Evolutionary conservation across 2,797 vertebrate species (phyloP), one percentile per base, ranked within the genome.

Genomic region (Falco concolor): DNA sequence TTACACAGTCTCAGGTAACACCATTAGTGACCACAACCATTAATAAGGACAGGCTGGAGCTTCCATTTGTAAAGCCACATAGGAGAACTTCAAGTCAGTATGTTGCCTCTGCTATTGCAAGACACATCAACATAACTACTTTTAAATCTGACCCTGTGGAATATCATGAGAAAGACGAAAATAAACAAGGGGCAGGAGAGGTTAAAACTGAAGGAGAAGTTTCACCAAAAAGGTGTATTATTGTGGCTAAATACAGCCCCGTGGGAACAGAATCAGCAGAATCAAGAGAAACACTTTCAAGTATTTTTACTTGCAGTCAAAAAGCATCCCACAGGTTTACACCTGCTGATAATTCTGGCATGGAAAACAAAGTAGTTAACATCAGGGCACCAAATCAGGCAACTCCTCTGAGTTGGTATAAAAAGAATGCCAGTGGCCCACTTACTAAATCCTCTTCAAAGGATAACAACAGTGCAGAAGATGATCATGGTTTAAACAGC

Each of bases 21-120:
- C 97, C 95, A 88, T 92, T 95, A 83, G 57, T 90, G 74, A 67
- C 42, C 82, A 96, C 96, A 67, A 24, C 95, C 30, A 44, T 97
- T 25, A 94, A 32, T 50, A 44, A 90, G 72, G 75, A 95, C 24
- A 98, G 97, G 84, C 97, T 96, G 87, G 98, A 98, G 65, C 87
- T 98, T 73, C 97, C 97, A 2, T 99, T 99, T 92, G 94, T 99
- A 23, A 99, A 98, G 97, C 98, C 99, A 20, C 97, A 98, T 13
- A 98, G 98, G 84, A 98, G 99, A 97, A 99, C 99, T 9, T 99
- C 99, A 61, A 99, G 99, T 96, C 99, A 99, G 81, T 99, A 99
- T 13, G 98, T 99, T 95, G 99, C 99, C 8, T 99, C 99, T 81
- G 99, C 99, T 64, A 99, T 99, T 95, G 96, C 98, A 92, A 99